Evolutionary conservation across 2,888 invertebrate genomes (phyloP).

Genomic region (Heliconius ethilla): DNA sequence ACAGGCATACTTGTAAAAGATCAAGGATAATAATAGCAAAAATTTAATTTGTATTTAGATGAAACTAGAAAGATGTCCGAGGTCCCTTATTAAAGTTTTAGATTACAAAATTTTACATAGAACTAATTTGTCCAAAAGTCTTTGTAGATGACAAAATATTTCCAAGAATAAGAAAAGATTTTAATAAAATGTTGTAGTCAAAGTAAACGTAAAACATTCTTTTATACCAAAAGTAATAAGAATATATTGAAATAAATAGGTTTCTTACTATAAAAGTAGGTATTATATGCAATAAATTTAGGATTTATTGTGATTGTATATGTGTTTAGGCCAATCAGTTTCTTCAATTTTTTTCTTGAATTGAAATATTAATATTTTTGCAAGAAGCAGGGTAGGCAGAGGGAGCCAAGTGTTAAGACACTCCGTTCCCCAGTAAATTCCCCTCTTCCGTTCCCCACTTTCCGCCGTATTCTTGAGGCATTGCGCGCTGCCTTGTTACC

Average conservation of each 20-base stretch:
- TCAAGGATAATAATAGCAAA: background rate
- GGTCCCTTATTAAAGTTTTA: constrained; percentile 10
- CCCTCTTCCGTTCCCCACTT: background rate
- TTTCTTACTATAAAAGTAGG: background rate
- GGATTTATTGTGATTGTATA: no score
- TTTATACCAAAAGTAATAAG: background rate
- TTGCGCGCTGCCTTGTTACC: background rate
- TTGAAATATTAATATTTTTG: no score
- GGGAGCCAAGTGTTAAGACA: background rate
- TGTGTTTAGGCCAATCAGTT: background rate
- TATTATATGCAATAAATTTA: background rate
- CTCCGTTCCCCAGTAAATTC: background rate
- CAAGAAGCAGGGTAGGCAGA: background rate
- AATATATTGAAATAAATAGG: background rate
- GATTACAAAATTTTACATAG: constrained; percentile 4
- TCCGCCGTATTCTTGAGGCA: background rate
- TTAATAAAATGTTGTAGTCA: background rate
- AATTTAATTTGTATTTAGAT: constrained; percentile 6
- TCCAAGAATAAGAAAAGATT: background rate
- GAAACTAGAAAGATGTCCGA: background rate
- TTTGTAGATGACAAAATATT: background rate
- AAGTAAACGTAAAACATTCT: background rate
- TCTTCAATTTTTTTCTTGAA: background rate
- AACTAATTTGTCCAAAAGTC: constrained; percentile 7
- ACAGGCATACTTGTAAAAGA: background rate